phyloP scores from a whole-genome alignment of 2,113 vertebrate species.

The Pelecanoides urinatrix region DNA sequence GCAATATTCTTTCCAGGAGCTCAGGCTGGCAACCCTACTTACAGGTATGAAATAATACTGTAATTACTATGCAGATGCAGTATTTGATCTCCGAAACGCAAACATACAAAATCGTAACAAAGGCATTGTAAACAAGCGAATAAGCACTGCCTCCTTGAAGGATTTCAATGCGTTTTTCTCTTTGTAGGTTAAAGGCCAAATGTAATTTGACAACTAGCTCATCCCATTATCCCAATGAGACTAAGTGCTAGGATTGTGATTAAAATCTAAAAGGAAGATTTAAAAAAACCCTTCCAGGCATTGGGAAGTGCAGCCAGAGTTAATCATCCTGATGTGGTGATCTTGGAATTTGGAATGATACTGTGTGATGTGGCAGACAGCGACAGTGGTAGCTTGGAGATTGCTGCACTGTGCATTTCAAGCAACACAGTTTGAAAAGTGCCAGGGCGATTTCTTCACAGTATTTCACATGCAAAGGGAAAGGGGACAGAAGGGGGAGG shows the following conservation, averaged over 20 bases:
- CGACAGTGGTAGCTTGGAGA: conserved; percentile 62
- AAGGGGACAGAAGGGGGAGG: conserved; percentile 67
- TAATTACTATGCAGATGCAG: conserved; percentile 68
- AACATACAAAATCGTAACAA: conserved; percentile 65
- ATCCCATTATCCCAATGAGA: conserved; percentile 73
- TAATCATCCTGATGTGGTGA: conserved; percentile 67
- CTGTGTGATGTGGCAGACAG: conserved; percentile 76
- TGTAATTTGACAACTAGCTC: conserved; percentile 68
- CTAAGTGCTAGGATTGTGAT: conserved; percentile 67
- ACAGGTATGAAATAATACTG: conserved; percentile 83
- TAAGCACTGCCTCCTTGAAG: conserved; percentile 71
- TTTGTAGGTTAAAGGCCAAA: conserved; percentile 68
- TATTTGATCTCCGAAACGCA: conserved; percentile 70
- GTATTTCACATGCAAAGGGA: conserved; percentile 92
- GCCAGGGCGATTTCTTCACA: conserved; percentile 92
- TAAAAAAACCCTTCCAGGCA: conserved; percentile 69
- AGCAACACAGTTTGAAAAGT: conserved; percentile 82
- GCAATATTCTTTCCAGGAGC: conserved; percentile 58
- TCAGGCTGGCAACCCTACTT: conserved; percentile 74
- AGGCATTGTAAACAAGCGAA: conserved; percentile 79
- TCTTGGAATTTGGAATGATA: conserved; percentile 79
- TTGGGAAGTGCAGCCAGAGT: conserved; percentile 74
- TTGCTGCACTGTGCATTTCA: conserved; percentile 78
- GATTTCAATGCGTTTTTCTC: conserved; percentile 66
- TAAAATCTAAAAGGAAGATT: conserved; percentile 71